Base-by-base conservation (phyloP, 2,113 vertebrate genomes). In the Gadus chalcogrammus region DNA sequence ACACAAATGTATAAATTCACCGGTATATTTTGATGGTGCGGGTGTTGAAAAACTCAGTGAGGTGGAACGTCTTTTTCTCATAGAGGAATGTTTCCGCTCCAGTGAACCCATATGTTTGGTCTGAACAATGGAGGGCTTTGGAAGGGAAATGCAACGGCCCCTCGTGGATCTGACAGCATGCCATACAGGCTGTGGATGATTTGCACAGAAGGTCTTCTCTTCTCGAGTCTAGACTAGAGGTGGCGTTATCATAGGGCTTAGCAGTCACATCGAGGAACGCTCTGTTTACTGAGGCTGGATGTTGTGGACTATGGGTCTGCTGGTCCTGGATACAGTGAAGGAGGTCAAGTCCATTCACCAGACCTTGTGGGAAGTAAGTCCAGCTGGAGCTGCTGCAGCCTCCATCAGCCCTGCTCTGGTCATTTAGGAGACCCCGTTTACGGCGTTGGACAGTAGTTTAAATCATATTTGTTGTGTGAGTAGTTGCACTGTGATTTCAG, bases 81-180 rank as follows among this genome's bases (percentile, higher is more conserved):
- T 84, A 84, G 80, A 72, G 83, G 85, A 87, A 88, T 88, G 80
- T 92, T 92, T 92, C 90, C 91, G 91, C 91, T 90, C 89, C 88
- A 92, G 80, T 92, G 90, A 88, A 82, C 80, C 81, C 89, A 72
- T 90, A 88, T 85, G 73, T 85, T 74, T 81, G 67, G 76, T 72
- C 61, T 71, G 69, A 78, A 89, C 85, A 89, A 88, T 87, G 70
- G 83, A 74, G 77, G 60, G 75, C 67, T 79, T 73, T 85, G 63
- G 77, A 79, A 76, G 38, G 71, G 84, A 77, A 78, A 67, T 62
- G 53, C 69, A 75, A 68, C 68, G 68, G 70, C 81, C 62, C 71
- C 28, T 48, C 42, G 59, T 75, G 69, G 67, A 81, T 75, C 58
- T 20, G 4, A 83, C 72, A 60, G 73, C 81, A 86, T 88, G 73